Base-by-base conservation (phyloP, 2,888 invertebrate species). In the Phengaris arion region DNA sequence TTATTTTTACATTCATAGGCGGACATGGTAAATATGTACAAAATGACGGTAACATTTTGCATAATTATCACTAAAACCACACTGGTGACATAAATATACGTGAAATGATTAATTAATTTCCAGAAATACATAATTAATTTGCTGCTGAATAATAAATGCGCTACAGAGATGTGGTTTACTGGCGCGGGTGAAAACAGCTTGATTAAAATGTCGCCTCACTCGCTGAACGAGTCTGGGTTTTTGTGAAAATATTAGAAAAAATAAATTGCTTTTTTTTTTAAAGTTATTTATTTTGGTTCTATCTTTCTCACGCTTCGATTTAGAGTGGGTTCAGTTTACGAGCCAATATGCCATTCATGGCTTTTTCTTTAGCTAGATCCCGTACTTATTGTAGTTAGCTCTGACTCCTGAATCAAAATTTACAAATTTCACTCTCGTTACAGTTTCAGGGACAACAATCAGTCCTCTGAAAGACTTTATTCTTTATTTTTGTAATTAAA, bases 61-160 rank as follows among this genome's bases (percentile, higher is more conserved):
- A 64, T 45, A 64, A 35, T 64, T 12, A 64, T 64, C 64, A 64
- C 35, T 64, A 12, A 64, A 64, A 64, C 64, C 64, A 12, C 59
- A 64, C 6, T 64, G 64, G 64, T 45, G 35, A 64, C 64, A 64
- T 12, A 64, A 64, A 64, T 64, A 64, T 64, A 64, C 64, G 64
- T 64, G 64, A 12, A 64, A 64, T 64, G 64, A 64, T 64, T 64
- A 64, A 64, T 64, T 64, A 35, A 64, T 64, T 64, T 64, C 35
- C 64, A 64, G 35, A 35, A 64, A 45, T 64, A 35, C 35, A 35
- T 35, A 64, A 64, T 64, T 64, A 64, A 64, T 64, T 45, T 59
- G 22, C 64, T 45, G 64, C 15, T 64, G 64, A 64, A 64, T 64
- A 35, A 64, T 64, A 64, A 64, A 64, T 64, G 35, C 45, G 64